A percentile compares a stretch with the other conserved stretches of the same genome.
Evolutionary conservation across 2,888 invertebrate genomes (phyloP).

Genomic region (Busseola fusca): DNA sequence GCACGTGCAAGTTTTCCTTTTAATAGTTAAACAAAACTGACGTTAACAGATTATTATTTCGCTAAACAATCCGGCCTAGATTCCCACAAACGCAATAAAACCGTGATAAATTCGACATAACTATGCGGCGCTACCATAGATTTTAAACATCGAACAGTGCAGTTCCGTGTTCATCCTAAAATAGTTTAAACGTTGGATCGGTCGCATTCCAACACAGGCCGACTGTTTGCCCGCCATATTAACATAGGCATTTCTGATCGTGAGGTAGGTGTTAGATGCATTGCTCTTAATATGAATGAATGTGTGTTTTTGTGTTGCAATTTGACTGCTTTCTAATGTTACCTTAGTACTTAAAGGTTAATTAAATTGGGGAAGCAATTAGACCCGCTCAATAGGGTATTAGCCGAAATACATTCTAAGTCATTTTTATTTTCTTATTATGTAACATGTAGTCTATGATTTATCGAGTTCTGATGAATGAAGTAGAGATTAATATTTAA

Average conservation of each 20-base stretch:
- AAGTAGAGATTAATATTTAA: not conserved
- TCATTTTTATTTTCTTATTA: not conserved
- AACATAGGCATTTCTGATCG: slow-evolving; percentile 67
- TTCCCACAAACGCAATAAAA: slow-evolving; percentile 59
- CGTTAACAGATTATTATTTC: slow-evolving; percentile 47
- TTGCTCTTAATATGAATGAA: slow-evolving; percentile 51
- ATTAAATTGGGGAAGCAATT: slow-evolving; percentile 29
- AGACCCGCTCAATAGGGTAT: slow-evolving; percentile 9
- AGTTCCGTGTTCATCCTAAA: slow-evolving; percentile 81
- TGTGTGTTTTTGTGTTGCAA: slow-evolving; percentile 55
- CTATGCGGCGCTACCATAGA: slow-evolving; percentile 63
- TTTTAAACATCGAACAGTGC: slow-evolving; percentile 63
- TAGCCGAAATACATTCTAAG: slow-evolving; percentile 4
- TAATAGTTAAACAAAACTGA: slow-evolving; percentile 44
- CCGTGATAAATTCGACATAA: slow-evolving; percentile 61
- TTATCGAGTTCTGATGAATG: not conserved
- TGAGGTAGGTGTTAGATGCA: slow-evolving; percentile 60
- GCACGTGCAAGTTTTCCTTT: slow-evolving; percentile 29
- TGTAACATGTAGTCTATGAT: not conserved
- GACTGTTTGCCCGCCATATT: slow-evolving; percentile 72
- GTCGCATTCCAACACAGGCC: slow-evolving; percentile 74
- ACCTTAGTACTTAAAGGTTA: slow-evolving; percentile 21
- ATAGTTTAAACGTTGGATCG: slow-evolving; percentile 75
- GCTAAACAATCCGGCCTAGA: slow-evolving; percentile 50
- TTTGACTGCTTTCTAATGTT: slow-evolving; percentile 46